Conservation (phyloP, 1,140 invertebrate genomes). For the Hyles euphorbiae region DNA sequence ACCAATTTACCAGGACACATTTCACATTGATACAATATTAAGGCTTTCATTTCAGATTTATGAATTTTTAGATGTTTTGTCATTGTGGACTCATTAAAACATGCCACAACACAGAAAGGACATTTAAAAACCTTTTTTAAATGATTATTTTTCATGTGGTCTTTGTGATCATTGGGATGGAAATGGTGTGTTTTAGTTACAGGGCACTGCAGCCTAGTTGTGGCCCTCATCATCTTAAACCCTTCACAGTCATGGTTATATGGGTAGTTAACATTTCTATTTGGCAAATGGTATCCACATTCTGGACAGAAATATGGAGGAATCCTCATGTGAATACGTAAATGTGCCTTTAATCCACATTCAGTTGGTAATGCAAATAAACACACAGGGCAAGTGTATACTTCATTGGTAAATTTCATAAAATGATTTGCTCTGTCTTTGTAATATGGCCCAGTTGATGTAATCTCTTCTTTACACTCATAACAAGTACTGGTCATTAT, state of each 20-base stretch:
- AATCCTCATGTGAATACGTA: constrained; percentile 61
- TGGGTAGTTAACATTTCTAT: constrained; percentile 42
- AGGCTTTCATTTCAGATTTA: constrained; percentile 19
- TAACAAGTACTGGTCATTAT: constrained; percentile 17
- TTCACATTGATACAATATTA: constrained; percentile 54
- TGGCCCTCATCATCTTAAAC: constrained; percentile 70
- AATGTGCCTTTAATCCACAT: constrained; percentile 69
- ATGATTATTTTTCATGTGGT: constrained; percentile 65
- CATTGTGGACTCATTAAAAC: constrained; percentile 47
- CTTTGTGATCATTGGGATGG: constrained; percentile 56
- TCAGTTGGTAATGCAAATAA: constrained; percentile 62
- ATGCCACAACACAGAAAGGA: constrained; percentile 49
- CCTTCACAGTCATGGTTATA: constrained; percentile 70
- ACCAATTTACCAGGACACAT: constrained; percentile 51
- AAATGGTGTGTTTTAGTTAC: constrained; percentile 54
- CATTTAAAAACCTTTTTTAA: constrained; percentile 66
- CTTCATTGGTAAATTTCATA: constrained; percentile 39
- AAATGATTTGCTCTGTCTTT: constrained; percentile 55
- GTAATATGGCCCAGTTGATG: constrained; percentile 20
- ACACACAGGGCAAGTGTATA: constrained; percentile 59
- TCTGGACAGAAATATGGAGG: constrained; percentile 74
- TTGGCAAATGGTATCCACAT: constrained; percentile 64
- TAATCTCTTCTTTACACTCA: constrained; percentile 48
- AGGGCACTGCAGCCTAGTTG: constrained; percentile 61
- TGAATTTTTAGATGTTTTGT: constrained; percentile 39